phyloP scores from a whole-genome alignment of 2,888 invertebrate species.

The Junonia oenone region DNA sequence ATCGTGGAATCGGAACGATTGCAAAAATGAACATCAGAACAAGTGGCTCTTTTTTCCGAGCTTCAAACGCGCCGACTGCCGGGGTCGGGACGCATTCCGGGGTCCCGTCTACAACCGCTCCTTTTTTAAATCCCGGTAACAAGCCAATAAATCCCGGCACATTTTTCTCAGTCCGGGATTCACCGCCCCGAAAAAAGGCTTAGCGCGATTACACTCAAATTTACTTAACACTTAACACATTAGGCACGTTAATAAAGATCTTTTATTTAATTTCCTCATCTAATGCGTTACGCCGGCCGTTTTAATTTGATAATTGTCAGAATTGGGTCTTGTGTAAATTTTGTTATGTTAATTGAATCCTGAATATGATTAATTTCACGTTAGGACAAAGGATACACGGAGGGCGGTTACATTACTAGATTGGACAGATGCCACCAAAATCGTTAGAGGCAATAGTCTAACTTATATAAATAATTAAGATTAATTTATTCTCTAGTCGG shows the following conservation, averaged over 20 bases:
- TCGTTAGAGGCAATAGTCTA: conserved; percentile 20
- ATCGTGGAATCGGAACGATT: conserved; percentile 55
- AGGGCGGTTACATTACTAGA: conserved; percentile 41
- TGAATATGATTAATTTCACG: conserved; percentile 54
- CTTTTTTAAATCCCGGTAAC: conserved; percentile 77
- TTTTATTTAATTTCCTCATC: conserved; percentile 70
- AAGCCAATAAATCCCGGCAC: conserved; percentile 78
- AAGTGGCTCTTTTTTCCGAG: conserved; percentile 51
- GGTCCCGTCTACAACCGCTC: conserved; percentile 55
- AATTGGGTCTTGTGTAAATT: conserved; percentile 64
- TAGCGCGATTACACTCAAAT: conserved; percentile 77
- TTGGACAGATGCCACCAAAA: conserved; percentile 35
- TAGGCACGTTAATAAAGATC: conserved; percentile 68
- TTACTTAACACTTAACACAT: conserved; percentile 78
- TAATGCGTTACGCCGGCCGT: conserved; percentile 46
- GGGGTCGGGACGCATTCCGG: conserved; percentile 53
- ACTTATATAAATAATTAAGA: conserved; percentile 49
- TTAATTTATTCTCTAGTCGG: conserved; percentile 62
- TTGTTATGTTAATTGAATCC: conserved; percentile 60
- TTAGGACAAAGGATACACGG: conserved; percentile 43
- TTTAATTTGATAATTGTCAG: conserved; percentile 66
- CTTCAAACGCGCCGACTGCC: conserved; percentile 54
- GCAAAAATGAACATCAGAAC: conserved; percentile 61
- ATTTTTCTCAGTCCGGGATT: conserved; percentile 59
- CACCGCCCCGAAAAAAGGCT: conserved; percentile 62